Conservation (phyloP, 2,797 vertebrate species). For the Rhynchotus rufescens region DNA sequence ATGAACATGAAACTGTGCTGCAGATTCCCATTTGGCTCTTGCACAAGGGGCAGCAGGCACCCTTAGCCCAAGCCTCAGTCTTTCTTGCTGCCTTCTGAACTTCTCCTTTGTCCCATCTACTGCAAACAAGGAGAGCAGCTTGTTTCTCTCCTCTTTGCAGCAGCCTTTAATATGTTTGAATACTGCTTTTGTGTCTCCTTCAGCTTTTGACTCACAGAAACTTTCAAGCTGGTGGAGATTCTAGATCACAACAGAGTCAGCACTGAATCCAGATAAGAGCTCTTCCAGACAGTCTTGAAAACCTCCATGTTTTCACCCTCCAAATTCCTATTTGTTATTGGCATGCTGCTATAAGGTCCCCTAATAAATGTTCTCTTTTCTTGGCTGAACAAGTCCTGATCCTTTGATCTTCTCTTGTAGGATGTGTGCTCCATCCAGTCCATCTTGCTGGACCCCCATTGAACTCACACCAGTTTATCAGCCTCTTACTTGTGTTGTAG, state of each 20-base stretch:
- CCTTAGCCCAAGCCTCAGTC: neutral
- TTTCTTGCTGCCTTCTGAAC: neutral
- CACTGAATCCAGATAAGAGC: neutral
- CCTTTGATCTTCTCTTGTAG: neutral
- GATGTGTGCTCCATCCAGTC: neutral
- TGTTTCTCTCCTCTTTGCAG: neutral
- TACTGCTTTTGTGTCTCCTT: neutral
- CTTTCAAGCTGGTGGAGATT: neutral
- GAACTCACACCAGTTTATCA: neutral
- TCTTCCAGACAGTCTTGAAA: neutral
- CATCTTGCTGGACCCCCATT: neutral
- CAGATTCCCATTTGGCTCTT: neutral
- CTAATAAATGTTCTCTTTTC: neutral
- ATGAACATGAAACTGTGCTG: accelerated
- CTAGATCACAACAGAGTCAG: neutral
- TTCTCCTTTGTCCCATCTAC: neutral
- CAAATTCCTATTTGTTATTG: neutral
- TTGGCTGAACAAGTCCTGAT: neutral
- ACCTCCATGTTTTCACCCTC: neutral
- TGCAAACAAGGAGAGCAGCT: neutral
- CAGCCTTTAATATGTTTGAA: neutral
- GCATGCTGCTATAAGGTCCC: neutral
- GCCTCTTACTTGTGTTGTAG: neutral
- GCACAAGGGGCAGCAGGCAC: neutral
- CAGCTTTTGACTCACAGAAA: neutral